Evolutionary conservation across 2,888 invertebrate genomes (phyloP).

Genomic region (Agriopis marginaria): DNA sequence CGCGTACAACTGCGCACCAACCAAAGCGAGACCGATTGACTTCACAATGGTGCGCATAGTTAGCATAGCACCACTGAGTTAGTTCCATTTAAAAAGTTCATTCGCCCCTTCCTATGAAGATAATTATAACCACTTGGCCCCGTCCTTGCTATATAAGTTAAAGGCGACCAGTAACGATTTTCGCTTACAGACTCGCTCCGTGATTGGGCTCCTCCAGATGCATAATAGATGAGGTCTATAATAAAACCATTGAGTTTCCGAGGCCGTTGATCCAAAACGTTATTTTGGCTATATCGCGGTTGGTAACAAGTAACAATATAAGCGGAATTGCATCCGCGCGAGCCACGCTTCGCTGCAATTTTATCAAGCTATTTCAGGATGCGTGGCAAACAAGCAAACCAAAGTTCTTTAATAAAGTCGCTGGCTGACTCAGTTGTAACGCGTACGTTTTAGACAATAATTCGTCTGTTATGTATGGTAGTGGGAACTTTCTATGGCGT

Average conservation of each 20-base stretch:
- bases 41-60: too few relatives aligned
- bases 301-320: slow-evolving; percentile 63
- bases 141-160: too few relatives aligned
- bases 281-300: slow-evolving; percentile 71
- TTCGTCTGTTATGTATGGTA: slow-evolving; percentile 55
- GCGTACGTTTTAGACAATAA: slow-evolving; percentile 50
- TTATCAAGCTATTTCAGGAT: slow-evolving; percentile 51
- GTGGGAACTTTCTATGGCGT: slow-evolving; percentile 54
- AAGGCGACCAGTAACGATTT: slow-evolving; percentile 71
- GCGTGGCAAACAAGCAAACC: slow-evolving; percentile 31
- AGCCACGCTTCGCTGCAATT: slow-evolving; percentile 40
- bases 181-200: slow-evolving; percentile 67
- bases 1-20: too few relatives aligned
- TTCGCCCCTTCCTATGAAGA: too few relatives aligned
- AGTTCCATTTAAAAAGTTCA: too few relatives aligned
- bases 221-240: slow-evolving; percentile 81
- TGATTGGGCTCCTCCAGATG: slow-evolving; percentile 72
- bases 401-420: slow-evolving; percentile 43
- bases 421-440: slow-evolving; percentile 13
- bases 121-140: too few relatives aligned
- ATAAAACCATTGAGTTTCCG: slow-evolving; percentile 73
- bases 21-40: too few relatives aligned
- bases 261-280: slow-evolving; percentile 70
- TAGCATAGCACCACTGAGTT: too few relatives aligned
- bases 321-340: slow-evolving; percentile 46